Base-by-base conservation (phyloP, 2,888 invertebrate species). In the Hemistola chrysoprasaria region DNA sequence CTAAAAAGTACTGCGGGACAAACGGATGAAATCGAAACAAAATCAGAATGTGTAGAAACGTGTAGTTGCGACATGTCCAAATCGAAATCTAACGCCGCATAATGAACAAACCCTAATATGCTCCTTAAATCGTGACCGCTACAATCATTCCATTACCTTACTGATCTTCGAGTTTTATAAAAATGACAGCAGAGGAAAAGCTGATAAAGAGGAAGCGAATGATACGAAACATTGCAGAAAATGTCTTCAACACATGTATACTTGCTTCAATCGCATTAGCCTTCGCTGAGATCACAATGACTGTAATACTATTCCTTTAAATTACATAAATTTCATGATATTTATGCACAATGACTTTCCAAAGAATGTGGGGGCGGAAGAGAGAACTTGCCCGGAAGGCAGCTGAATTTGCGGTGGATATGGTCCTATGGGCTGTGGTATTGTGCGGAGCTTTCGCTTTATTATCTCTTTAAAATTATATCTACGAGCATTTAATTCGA, bases 231-330 rank as follows among this genome's bases (percentile, higher is more conserved):
- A 47, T 80, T 22, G 54, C 70, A 6, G 76, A 81, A 50, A 71
- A 62, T 42, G 27, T 76, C 7, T 53, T 83, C 30, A 73, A 75
- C 44, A 62, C 61, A 6, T 73, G 75, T 37, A 47, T 86, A 4
- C 40, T 81, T 1, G 65, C 73, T 1, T 78, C 80, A 0, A 64
- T 82, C 26, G 68, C 78, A 6, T 53, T 83, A 22, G 76, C 82
- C 1, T 71, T 78, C 41, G 71, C 71, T 28, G 83, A 84, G 58
- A 74, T 82, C 24, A 57, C 71, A 22, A 44, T 82, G 43, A 73
- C 77, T 0, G 22, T 81, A 22, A 28, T 85, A 23, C 36, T 84
- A 25, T 31, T 80, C 11, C 37, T 78, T 0, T 78, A 54, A 51
- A 34, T 3, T 22, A 7, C 8, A 16, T 31, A 11, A n/a, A 22